Percentiles rank a stretch among this genome's conserved stretches.
Evolutionary conservation across 2,888 invertebrate genomes (phyloP).

Genomic region (Polietes domitor): DNA sequence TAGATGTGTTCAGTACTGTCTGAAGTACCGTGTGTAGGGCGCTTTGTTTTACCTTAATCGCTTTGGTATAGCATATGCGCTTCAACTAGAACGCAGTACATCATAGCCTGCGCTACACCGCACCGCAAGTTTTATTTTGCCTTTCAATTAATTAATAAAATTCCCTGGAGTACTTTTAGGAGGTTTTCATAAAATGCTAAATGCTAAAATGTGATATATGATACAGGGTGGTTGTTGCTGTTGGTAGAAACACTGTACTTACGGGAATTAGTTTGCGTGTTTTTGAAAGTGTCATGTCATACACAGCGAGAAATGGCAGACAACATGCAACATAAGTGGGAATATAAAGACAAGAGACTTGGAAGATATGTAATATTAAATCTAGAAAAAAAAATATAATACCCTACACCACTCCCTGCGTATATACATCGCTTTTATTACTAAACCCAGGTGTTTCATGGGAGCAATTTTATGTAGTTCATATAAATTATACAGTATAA

Average conservation of each 20-base stretch:
- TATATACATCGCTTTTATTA: no score
- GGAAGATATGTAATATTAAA: no score
- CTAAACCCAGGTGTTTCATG: no score
- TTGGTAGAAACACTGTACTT: conserved; percentile 13
- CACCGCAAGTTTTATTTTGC: conserved; percentile 15
- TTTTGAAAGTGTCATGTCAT: no score
- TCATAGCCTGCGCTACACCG: neutral
- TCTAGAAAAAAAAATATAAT: no score
- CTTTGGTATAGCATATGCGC: no score
- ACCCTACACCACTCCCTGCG: no score
- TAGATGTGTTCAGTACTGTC: no score
- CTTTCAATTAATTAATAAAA: conserved; percentile 61
- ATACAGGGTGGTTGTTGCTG: neutral
- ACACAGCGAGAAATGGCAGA: neutral
- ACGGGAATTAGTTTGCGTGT: conserved; percentile 49
- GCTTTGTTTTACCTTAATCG: neutral
- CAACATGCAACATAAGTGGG: no score
- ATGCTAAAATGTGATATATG: conserved; percentile 1
- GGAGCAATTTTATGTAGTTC: no score
- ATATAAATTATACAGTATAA: no score
- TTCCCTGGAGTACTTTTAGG: conserved; percentile 64
- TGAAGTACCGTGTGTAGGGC: neutral
- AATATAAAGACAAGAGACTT: no score
- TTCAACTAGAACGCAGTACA: neutral
- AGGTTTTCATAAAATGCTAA: conserved; percentile 41